Base-by-base conservation (phyloP, 2,888 invertebrate genomes). In the Patella ulyssiponensis region DNA sequence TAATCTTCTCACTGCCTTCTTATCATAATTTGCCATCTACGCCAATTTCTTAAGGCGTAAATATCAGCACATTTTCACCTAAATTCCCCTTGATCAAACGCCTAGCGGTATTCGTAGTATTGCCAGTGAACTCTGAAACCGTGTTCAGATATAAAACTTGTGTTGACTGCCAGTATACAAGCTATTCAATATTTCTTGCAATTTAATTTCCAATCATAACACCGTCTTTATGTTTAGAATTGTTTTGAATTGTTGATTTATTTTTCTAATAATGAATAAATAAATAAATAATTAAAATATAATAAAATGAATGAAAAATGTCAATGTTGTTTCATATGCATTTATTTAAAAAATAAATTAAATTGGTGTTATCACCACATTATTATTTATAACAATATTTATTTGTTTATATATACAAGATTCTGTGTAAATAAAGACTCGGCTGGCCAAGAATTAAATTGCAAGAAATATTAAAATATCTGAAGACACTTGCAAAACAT, bases 21-120 rank as follows among this genome's bases (percentile, higher is more conserved):
- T 64, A 64, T 64, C 64, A 64, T 64, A 64, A 64, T 64, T 64
- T 64, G 23, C 64, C 64, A 64, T 64, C 64, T 23, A 64, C 20
- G 64, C 23, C 64, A 64, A 64, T 64, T 23, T 64, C 20, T 64
- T 23, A 64, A 64, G 64, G 64, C 64, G 64, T 64, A 64, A 64
- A 64, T 64, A 64, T 64, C 64, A 64, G 64, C 64, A 64, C 64
- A 64, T 64, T 64, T 64, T 23, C 64, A 20, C 20, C 20, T 20
- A 64, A 64, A 64, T 64, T 64, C 64, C 23, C 44, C 44, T 44
- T 44, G 44, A 44, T 44, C 44, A 44, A 44, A 44, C 44, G 44
- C 44, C 44, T 44, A 44, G 44, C 44, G 44, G 44, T 44, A 44
- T 44, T 44, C 44, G 44, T 44, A 44, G 9, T 44, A 44, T 44